These are phyloP conservation scores for Craniophora ligustri DNA, from an alignment of 2,888 invertebrate species.

Conservation along the genomic window DNA sequence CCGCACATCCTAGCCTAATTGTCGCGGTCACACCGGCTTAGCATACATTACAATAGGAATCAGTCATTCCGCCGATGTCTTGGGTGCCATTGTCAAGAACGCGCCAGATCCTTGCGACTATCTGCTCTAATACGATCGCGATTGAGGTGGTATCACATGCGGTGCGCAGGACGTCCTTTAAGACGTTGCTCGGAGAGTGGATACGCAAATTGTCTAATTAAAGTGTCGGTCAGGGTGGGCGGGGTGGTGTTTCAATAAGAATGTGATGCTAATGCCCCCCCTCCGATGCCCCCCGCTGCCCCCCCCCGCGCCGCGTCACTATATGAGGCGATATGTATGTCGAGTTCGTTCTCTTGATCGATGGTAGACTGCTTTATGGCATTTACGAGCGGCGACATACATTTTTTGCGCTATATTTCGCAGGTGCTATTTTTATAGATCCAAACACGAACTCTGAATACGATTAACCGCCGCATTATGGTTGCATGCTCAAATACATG, in stretches of 20 bases:
- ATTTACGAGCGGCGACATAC: slow-evolving; percentile 56
- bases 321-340: slow-evolving; percentile 63
- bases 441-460: slow-evolving; percentile 35
- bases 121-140: slow-evolving; percentile 47
- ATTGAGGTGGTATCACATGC: slow-evolving; percentile 23
- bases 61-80: slow-evolving; percentile 76
- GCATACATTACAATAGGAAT: slow-evolving; percentile 85
- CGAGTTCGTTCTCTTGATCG: slow-evolving; percentile 51
- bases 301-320: slow-evolving; percentile 28
- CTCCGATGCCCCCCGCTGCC: slow-evolving; percentile 17
- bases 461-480: slow-evolving; percentile 5
- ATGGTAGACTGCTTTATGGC: slow-evolving; percentile 58
- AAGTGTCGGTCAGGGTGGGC: slow-evolving; percentile 67
- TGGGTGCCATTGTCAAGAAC: slow-evolving; percentile 66
- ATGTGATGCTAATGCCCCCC: slow-evolving; percentile 70
- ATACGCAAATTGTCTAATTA: slow-evolving; percentile 85
- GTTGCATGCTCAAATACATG: slow-evolving; percentile 3
- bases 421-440: slow-evolving; percentile 57
- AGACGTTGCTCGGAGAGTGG: slow-evolving; percentile 59
- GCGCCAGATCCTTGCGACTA: slow-evolving; percentile 39
- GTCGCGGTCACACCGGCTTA: slow-evolving; percentile 79
- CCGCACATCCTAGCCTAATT: slow-evolving; percentile 77
- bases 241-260: slow-evolving; percentile 71
- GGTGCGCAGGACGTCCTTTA: slow-evolving; percentile 25
- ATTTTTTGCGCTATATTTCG: slow-evolving; percentile 61